Evolutionary conservation across 2,888 invertebrate species (phyloP).

Genomic region (Diploptera punctata): DNA sequence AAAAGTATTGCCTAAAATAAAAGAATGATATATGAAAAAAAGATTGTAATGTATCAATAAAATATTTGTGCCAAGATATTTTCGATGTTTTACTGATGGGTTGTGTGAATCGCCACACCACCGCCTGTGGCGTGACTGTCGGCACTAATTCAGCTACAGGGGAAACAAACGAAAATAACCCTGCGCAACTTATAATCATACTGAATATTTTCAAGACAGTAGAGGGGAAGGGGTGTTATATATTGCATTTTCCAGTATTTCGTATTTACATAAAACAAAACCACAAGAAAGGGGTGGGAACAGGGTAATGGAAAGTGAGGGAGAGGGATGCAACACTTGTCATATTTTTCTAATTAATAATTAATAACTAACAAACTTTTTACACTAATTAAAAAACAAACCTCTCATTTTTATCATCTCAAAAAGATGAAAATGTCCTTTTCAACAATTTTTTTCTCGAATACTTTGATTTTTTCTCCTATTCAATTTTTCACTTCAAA

Average conservation of each 20-base stretch:
- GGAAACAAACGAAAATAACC: slow-evolving; percentile 6
- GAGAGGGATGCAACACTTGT: slow-evolving; percentile 17
- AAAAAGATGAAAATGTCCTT: too few relatives aligned
- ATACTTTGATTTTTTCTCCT: too few relatives aligned
- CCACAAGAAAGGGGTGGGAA: background rate
- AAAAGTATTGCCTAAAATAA: too few relatives aligned
- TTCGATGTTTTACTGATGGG: background rate
- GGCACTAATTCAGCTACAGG: background rate
- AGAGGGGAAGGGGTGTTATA: too few relatives aligned
- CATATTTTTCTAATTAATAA: slow-evolving; percentile 39
- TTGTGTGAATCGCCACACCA: background rate
- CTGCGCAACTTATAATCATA: slow-evolving; percentile 21
- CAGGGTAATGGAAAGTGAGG: too few relatives aligned
- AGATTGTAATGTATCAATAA: too few relatives aligned
- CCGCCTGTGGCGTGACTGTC: background rate
- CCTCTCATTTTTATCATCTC: too few relatives aligned
- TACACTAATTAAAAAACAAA: slow-evolving; percentile 41
- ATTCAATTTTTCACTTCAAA: too few relatives aligned
- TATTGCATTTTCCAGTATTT: too few relatives aligned
- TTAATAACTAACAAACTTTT: slow-evolving; percentile 42
- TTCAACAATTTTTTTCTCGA: too few relatives aligned
- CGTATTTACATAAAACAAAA: slow-evolving; percentile 26
- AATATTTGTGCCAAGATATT: background rate
- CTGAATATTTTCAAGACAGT: too few relatives aligned
- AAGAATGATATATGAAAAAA: too few relatives aligned